Evolutionary conservation across 2,888 invertebrate species (phyloP), one percentile per base, ranked within the genome.

Genomic region (Athalia rosae): DNA sequence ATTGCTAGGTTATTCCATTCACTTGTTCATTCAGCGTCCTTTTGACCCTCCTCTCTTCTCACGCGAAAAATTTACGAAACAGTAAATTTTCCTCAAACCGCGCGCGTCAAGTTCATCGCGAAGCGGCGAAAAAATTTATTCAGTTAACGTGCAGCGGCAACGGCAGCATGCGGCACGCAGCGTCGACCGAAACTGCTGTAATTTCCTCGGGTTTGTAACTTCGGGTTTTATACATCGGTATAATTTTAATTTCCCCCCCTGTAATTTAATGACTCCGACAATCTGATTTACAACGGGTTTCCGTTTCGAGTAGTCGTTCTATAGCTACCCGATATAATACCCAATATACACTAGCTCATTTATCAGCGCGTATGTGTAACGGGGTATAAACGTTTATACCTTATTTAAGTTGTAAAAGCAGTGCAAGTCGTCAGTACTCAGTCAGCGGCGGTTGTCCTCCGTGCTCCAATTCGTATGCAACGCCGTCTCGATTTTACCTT

Each of bases 381-480:
- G 47, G 45, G 50, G 48, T 53, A 67, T 28, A 67, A 41, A 48
- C 50, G 7, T 53, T 8, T 53, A n/a, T 7, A 15, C 28, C 53
- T 28, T 28, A 28, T 28, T 28, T 28, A 28, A 28, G 28, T 28
- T 28, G 53, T 7, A 53, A 11, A 50, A 11, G 50, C 11, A 59
- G 13, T 13, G 13, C n/a, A 3, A 8, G 61, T 11, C 59, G 74
- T 58, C 61, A 48, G 74, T 62, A 61, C 47, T 59, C 48, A 61
- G 74, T 74, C 48, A 59, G 74, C 61, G 13, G 59, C 73, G 71
- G 64, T 77, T 77, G 47, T 77, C 59, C 66, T 59, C 48, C 67
- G 76, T 67, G 76, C 67, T 61, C 48, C 76, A 64, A 77, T 77
- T 77, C 76, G 67, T 58, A 58, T 76, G 53, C 58, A 13, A 67